Evolutionary conservation across 2,113 vertebrate species (phyloP).

Genomic region (Geococcyx californianus): DNA sequence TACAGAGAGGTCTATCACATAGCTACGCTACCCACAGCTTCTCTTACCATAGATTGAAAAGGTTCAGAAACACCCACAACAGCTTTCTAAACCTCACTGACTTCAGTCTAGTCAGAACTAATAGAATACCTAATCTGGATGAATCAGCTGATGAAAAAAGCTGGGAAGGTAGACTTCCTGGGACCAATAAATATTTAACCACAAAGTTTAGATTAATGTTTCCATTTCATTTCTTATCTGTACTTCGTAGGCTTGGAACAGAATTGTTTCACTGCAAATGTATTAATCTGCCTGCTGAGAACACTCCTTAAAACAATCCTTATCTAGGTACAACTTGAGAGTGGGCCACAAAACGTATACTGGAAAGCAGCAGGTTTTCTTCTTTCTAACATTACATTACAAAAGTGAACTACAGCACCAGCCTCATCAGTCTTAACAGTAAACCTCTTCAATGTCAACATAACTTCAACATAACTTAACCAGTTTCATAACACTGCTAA

Average conservation of each 20-base stretch:
- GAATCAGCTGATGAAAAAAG: neutral
- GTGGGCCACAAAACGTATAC: neutral
- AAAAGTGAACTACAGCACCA: neutral
- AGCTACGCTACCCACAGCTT: neutral
- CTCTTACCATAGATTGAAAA: neutral
- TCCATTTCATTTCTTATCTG: neutral
- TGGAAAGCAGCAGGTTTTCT: neutral
- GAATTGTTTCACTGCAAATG: slow-evolving; percentile 29
- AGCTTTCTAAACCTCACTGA: neutral
- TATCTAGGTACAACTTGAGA: neutral
- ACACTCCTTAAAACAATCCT: neutral
- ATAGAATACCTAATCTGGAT: neutral
- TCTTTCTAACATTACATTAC: neutral
- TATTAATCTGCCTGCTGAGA: neutral
- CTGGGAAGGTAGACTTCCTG: neutral
- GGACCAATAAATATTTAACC: neutral
- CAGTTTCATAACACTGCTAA: neutral
- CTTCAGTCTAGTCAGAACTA: neutral
- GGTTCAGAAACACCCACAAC: neutral
- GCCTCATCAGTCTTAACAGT: neutral
- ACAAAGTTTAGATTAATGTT: neutral
- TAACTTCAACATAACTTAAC: neutral
- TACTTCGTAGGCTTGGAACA: neutral
- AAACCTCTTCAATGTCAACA: neutral
- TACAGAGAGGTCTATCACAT: neutral